These are phyloP conservation scores for Pteropus alecto DNA, from an alignment of 2,113 vertebrate species.

Conservation along the genomic window DNA sequence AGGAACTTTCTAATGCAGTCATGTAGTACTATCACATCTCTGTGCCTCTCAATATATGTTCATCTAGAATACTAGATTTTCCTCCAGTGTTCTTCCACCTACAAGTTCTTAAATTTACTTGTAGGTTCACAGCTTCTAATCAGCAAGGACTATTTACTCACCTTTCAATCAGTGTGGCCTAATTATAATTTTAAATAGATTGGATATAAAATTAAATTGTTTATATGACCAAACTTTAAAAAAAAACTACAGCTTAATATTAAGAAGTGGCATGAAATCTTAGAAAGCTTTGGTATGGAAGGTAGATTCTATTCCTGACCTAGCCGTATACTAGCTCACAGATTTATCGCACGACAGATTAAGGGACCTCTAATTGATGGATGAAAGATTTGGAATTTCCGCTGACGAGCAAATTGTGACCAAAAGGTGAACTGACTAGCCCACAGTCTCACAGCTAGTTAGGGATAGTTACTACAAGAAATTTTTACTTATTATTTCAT, in stretches of 20 bases:
- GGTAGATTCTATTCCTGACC: not conserved
- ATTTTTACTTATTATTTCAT: not conserved
- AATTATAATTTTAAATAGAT: slow-evolving; percentile 6
- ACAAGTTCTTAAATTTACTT: not conserved
- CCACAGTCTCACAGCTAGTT: not conserved
- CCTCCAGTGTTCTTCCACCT: not conserved
- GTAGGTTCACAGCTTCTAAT: not conserved
- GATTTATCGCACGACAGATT: not conserved
- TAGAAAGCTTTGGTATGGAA: not conserved
- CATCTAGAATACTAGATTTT: not conserved
- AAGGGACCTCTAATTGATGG: not conserved
- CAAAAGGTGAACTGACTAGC: not conserved
- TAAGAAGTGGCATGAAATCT: not conserved
- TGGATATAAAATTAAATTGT: slow-evolving; percentile 23
- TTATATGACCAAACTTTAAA: not conserved
- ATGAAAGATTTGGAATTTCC: not conserved
- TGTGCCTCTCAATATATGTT: not conserved
- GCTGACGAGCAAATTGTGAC: not conserved
- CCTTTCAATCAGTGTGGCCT: not conserved
- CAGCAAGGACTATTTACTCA: not conserved
- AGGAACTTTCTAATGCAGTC: not conserved
- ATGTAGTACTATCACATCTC: not conserved
- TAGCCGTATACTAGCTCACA: not conserved
- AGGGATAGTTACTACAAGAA: not conserved
- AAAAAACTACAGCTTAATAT: not conserved